Percentiles rank a stretch among this genome's conserved stretches.
Evolutionary conservation across 2,113 vertebrate species (phyloP).

Genomic region (Podilymbus podiceps): DNA sequence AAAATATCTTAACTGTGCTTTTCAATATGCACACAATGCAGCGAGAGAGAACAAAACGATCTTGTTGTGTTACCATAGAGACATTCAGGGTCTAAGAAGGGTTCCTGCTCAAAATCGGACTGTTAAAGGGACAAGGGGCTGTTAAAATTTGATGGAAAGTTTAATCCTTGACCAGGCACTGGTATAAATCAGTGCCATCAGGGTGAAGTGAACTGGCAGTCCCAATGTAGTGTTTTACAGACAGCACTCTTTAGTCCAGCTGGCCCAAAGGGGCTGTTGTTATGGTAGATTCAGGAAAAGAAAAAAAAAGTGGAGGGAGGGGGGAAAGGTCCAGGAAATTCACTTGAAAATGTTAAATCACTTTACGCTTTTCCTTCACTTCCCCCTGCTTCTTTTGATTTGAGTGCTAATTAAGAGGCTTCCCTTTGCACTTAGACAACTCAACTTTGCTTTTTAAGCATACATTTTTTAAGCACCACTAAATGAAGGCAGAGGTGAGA

Average conservation of each 20-base stretch:
- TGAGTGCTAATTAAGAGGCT: conserved; percentile 24
- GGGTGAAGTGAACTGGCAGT: conserved; percentile 16
- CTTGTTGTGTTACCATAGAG: conserved; percentile 68
- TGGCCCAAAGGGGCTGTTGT: neutral
- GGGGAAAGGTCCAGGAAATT: neutral
- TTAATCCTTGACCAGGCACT: conserved; percentile 34
- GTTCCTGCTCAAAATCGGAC: conserved; percentile 20
- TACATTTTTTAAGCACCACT: conserved; percentile 11
- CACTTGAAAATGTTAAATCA: neutral
- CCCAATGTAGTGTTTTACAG: neutral
- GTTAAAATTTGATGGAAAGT: conserved; percentile 33
- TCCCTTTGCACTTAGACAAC: conserved; percentile 15
- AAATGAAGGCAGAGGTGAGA: neutral
- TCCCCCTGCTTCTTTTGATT: neutral
- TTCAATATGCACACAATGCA: conserved; percentile 59
- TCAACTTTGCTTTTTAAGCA: conserved; percentile 49
- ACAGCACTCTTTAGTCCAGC: neutral
- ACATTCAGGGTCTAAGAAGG: conserved; percentile 45
- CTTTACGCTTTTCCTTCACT: neutral
- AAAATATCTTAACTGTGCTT: conserved; percentile 56
- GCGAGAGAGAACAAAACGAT: conserved; percentile 57
- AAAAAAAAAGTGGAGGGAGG: neutral
- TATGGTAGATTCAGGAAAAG: neutral
- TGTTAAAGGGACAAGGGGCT: conserved; percentile 52
- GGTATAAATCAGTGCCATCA: neutral